Evolutionary conservation across 2,113 vertebrate genomes (phyloP).

Genomic region (Spilogale gracilis): DNA sequence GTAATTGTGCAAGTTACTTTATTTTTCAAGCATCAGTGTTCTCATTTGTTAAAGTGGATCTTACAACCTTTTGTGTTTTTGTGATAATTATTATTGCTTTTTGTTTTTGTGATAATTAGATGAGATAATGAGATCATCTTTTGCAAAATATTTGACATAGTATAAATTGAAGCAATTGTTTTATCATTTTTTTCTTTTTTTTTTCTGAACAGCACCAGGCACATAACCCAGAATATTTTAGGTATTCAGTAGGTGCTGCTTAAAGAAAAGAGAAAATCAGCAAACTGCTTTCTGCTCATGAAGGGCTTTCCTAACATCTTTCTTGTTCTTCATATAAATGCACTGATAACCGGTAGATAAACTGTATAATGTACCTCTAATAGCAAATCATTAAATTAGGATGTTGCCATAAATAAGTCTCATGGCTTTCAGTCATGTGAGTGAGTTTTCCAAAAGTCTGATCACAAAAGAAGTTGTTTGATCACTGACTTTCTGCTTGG

Average conservation of each 20-base stretch:
- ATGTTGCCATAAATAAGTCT: not conserved
- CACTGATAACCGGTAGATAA: not conserved
- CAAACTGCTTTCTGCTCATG: not conserved
- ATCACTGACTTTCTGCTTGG: not conserved
- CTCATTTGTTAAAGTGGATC: not conserved
- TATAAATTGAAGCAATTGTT: slow-evolving; percentile 9
- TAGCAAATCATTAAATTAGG: not conserved
- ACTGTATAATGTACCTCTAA: not conserved
- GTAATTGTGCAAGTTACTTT: not conserved
- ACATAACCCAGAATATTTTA: slow-evolving; percentile 13
- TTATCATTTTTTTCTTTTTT: not conserved
- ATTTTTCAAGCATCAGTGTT: not conserved
- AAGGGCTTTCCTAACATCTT: not conserved
- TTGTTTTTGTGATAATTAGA: slow-evolving; percentile 36
- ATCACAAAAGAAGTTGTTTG: not conserved
- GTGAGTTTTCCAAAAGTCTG: not conserved
- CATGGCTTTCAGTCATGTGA: not conserved
- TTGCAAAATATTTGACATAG: slow-evolving; percentile 14
- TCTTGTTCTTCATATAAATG: not conserved
- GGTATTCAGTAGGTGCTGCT: slow-evolving; percentile 3
- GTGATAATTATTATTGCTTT: not conserved
- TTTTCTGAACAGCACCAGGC: not conserved
- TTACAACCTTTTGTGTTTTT: slow-evolving; percentile 18
- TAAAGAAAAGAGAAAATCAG: slow-evolving; percentile 49
- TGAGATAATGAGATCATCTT: not conserved